A percentile compares a stretch with the other conserved stretches of the same genome.
Evolutionary conservation across 2,888 invertebrate genomes (phyloP).

Genomic region (Agonopterix heracliana): DNA sequence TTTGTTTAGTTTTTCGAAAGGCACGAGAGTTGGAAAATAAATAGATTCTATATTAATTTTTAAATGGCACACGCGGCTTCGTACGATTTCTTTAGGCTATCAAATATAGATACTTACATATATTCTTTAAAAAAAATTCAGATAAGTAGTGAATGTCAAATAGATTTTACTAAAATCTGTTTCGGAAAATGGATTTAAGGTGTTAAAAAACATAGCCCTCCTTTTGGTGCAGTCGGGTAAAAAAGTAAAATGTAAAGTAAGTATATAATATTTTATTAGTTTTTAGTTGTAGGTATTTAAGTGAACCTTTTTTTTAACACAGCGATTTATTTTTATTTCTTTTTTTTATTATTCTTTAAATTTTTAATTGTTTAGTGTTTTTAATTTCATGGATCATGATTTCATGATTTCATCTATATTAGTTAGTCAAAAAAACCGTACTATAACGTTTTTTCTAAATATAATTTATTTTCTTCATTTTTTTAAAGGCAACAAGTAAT

Average conservation of each 20-base stretch:
- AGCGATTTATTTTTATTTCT: too few relatives aligned
- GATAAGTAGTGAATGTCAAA: too few relatives aligned
- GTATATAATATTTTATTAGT: too few relatives aligned
- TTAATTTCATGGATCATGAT: background rate
- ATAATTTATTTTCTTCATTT: background rate
- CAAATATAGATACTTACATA: background rate
- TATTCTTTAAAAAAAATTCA: background rate
- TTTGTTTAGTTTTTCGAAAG: slow-evolving; percentile 11
- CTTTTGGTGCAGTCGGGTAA: too few relatives aligned
- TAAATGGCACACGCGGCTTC: slow-evolving; percentile 20
- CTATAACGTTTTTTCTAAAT: background rate
- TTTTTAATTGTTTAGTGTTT: background rate
- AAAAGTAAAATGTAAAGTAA: too few relatives aligned
- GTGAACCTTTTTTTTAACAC: too few relatives aligned
- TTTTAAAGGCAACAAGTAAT: background rate
- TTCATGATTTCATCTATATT: background rate
- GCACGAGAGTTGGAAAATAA: slow-evolving; percentile 18
- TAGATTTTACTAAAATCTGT: too few relatives aligned
- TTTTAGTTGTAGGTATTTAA: too few relatives aligned
- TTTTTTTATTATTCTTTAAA: too few relatives aligned
- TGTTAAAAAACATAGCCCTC: too few relatives aligned
- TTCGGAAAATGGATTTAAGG: too few relatives aligned
- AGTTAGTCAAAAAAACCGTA: background rate
- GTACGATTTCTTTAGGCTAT: background rate
- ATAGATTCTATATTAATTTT: slow-evolving; percentile 4